Base-by-base conservation (phyloP, 1,140 invertebrate genomes). In the Heliconius hermathena region DNA sequence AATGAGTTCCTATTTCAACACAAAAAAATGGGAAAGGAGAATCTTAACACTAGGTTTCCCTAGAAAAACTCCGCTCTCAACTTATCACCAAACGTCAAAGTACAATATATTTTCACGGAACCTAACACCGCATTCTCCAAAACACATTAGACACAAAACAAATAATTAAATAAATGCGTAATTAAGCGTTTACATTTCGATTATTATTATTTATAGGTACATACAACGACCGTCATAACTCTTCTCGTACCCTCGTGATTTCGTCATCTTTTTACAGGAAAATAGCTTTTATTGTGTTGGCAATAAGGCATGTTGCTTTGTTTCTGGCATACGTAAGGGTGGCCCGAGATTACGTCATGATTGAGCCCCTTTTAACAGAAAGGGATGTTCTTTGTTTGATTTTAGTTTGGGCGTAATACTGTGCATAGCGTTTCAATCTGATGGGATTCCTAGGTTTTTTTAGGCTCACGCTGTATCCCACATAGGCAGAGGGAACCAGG, bases 291-390 rank as follows among this genome's bases (percentile, higher is more conserved):
- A 84, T 41, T 26, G 0, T 1, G 0, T 16, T 41, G 1, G 5
- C n/a, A 9, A 72, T 81, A 85, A 16, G n/a, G 74, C 78, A 20
- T 9, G 66, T 66, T 38, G n/a, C 77, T 73, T 38, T 60, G 38
- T 60, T 29, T 20, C n/a, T 66, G 1, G n/a, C 13, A 13, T 41
- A 73, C 72, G 80, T 33, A 79, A 82, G 84, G 83, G 81, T 82
- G 80, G 74, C 75, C 54, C 46, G 46, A 81, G 77, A 77, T 83
- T 81, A 84, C 85, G 82, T 86, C 82, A 86, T 83, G 74, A 83
- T 83, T 76, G 66, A 82, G 78, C 77, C 80, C 83, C 79, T 83
- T 83, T 52, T 76, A 71, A 77, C 22, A 73, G 78, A 79, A 60
- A 79, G 16, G 36, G 57, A n/a, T 74, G 72, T 66, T 26, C 60